These are phyloP conservation scores for Leptodactylus fuscus DNA, from an alignment of 2,113 vertebrate species.

Conservation along the genomic window DNA sequence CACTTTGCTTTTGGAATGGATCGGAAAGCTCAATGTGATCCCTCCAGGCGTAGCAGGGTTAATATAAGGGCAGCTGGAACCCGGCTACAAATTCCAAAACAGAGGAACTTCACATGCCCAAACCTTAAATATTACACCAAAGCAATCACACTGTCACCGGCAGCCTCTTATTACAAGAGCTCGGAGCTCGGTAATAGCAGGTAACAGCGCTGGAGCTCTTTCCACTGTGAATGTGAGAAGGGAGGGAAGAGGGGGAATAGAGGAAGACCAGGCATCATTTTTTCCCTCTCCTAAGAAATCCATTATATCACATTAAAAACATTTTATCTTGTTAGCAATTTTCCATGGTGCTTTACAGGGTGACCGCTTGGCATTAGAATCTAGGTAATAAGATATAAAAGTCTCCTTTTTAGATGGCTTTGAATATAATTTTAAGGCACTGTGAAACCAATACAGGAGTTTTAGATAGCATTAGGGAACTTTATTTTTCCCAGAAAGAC, in stretches of 20 bases:
- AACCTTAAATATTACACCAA: slow-evolving; percentile 59
- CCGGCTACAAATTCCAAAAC: slow-evolving; percentile 54
- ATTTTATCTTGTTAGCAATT: slow-evolving; percentile 62
- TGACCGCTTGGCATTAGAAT: slow-evolving; percentile 60
- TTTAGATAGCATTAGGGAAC: slow-evolving; percentile 55
- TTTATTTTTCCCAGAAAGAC: slow-evolving; percentile 49
- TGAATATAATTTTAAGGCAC: slow-evolving; percentile 59
- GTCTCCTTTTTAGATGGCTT: slow-evolving; percentile 58
- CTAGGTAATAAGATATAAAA: slow-evolving; percentile 61
- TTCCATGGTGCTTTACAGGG: slow-evolving; percentile 60
- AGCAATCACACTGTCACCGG: slow-evolving; percentile 58
- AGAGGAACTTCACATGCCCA: slow-evolving; percentile 52
- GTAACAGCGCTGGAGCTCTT: slow-evolving; percentile 57
- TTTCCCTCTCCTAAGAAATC: slow-evolving; percentile 59
- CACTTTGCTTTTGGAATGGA: background rate
- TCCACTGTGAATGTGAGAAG: slow-evolving; percentile 56
- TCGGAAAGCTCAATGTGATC: background rate
- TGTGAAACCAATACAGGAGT: slow-evolving; percentile 60
- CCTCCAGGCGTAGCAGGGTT: slow-evolving; percentile 32
- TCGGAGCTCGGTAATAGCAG: slow-evolving; percentile 55
- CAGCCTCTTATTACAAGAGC: slow-evolving; percentile 59
- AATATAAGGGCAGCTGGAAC: slow-evolving; percentile 50
- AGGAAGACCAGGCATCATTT: slow-evolving; percentile 56
- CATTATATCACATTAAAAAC: slow-evolving; percentile 62
- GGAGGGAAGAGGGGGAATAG: slow-evolving; percentile 49